phyloP scores from a whole-genome alignment of 2,113 vertebrate species.

The Lipotes vexillifer region DNA sequence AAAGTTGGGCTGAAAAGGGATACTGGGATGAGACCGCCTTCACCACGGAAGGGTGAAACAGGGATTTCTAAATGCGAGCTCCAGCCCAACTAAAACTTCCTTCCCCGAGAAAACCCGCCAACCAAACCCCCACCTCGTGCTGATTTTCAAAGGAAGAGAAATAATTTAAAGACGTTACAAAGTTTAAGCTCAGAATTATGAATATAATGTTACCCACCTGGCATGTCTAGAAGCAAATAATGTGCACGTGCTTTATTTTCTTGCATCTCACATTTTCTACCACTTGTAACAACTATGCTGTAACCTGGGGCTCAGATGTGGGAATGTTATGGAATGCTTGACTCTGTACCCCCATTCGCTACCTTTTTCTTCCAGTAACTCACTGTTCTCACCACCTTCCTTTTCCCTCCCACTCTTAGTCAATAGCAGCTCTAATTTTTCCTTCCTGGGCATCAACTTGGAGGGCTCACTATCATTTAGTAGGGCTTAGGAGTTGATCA shows the following conservation, averaged over 20 bases:
- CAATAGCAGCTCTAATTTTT: background rate
- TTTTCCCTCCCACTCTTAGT: too few species aligned
- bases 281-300: background rate
- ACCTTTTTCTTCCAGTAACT: background rate
- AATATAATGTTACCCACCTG: fast-evolving
- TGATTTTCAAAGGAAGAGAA: background rate
- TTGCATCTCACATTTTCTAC: background rate
- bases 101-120: background rate
- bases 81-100: fast-evolving
- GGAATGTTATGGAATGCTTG: background rate
- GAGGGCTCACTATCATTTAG: background rate
- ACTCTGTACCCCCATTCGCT: background rate
- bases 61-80: background rate
- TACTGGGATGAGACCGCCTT: background rate
- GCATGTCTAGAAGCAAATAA: background rate
- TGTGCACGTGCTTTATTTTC: background rate
- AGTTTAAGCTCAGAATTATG: background rate
- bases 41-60: too few species aligned
- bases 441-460: background rate
- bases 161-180: fast-evolving
- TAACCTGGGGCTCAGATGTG: fast-evolving
- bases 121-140: too few species aligned
- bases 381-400: background rate
- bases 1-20: background rate
- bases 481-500: background rate